These are phyloP conservation scores for Sycophila sp. DNA, from an alignment of 1,140 invertebrate species.

Conservation along the genomic window DNA sequence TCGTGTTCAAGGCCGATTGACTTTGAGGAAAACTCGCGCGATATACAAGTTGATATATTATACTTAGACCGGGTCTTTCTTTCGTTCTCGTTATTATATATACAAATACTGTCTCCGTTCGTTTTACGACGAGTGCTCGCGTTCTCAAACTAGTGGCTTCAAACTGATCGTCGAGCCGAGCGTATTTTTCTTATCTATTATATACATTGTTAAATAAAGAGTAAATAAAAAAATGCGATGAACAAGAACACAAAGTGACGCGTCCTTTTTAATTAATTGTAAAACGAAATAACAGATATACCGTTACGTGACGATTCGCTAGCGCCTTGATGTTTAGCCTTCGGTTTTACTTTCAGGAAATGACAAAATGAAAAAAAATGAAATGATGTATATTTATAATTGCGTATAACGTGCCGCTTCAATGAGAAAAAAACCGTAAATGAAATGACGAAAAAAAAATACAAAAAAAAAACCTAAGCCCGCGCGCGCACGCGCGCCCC, in stretches of 20 bases:
- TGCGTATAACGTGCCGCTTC: slow-evolving; percentile 53
- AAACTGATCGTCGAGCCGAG: slow-evolving; percentile 1
- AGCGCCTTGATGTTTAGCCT: slow-evolving; percentile 36
- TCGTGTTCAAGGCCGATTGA: no score
- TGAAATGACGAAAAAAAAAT: no score
- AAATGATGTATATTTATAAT: slow-evolving; percentile 44
- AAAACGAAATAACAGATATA: slow-evolving; percentile 24
- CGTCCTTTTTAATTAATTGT: slow-evolving; percentile 35
- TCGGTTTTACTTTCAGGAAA: slow-evolving; percentile 16
- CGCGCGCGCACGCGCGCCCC: slow-evolving; percentile 6
- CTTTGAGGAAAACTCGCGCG: no score
- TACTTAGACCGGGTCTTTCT: no score
- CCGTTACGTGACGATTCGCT: slow-evolving; percentile 36
- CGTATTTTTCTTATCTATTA: slow-evolving; percentile 33
- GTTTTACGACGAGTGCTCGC: background rate
- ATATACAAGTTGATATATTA: no score
- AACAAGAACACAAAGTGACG: slow-evolving; percentile 27
- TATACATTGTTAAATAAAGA: slow-evolving; percentile 34
- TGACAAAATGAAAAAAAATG: slow-evolving; percentile 10
- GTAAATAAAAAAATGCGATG: no score
- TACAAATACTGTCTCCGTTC: background rate
- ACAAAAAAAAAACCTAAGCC: slow-evolving; percentile 23
- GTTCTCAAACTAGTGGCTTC: slow-evolving; percentile 20
- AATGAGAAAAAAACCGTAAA: slow-evolving; percentile 40
- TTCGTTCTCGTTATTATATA: background rate